Conservation (phyloP, 2,113 vertebrate species). For the Solenodon paradoxus region DNA sequence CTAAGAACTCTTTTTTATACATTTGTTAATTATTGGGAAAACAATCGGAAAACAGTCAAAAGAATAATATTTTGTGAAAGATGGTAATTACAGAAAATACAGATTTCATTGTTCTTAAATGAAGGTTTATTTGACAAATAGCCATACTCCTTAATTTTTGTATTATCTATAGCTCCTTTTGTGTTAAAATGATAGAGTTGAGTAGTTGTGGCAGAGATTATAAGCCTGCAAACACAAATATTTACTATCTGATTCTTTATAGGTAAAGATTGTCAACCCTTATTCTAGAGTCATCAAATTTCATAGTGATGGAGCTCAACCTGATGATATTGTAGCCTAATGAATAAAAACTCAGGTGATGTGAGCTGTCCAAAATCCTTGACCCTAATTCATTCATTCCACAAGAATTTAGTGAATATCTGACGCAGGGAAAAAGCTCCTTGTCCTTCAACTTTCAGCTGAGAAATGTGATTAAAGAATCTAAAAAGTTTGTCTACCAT, state of each 20-base stretch:
- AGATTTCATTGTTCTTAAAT: not conserved
- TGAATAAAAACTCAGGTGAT: not conserved
- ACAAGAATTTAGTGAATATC: not conserved
- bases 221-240: not conserved
- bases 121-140: not conserved
- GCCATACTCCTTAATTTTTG: not conserved
- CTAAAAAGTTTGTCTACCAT: not conserved
- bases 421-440: not conserved
- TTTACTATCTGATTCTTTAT: not conserved
- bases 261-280: not conserved
- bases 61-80: not conserved
- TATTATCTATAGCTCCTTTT: not conserved
- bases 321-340: conserved; percentile 33
- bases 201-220: not conserved
- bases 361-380: not conserved
- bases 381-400: not conserved
- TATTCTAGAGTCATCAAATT: not conserved
- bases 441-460: not conserved
- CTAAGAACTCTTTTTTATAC: not conserved
- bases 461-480: not conserved
- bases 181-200: not conserved
- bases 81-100: not conserved
- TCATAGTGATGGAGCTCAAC: not conserved
- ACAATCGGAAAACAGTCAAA: conserved; percentile 1
- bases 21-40: conserved; percentile 5